phyloP scores from a whole-genome alignment of 2,888 invertebrate species.

The Cheilosia grossa region DNA sequence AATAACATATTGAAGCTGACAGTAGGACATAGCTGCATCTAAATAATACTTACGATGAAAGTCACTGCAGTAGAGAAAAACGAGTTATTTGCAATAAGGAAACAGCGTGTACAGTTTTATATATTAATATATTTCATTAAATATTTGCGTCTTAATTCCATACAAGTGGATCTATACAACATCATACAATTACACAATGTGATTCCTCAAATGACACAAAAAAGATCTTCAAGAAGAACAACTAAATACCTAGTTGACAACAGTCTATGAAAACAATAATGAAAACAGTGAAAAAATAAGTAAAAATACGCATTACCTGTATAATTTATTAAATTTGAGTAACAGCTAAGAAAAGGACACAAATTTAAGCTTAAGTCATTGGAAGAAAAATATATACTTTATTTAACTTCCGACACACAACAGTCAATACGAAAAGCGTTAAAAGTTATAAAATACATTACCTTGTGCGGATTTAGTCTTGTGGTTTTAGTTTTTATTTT shows the following conservation, averaged over 20 bases:
- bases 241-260: not conserved
- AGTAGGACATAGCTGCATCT: too few relatives aligned
- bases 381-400: not conserved
- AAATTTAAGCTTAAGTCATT: slow-evolving; percentile 10
- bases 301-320: slow-evolving; percentile 2
- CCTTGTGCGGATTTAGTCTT: slow-evolving; percentile 17
- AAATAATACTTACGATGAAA: too few relatives aligned
- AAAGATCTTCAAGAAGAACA: not conserved
- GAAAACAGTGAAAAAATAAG: not conserved
- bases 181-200: slow-evolving; percentile 15
- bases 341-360: not conserved
- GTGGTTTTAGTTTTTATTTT: not conserved
- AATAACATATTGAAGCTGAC: too few relatives aligned
- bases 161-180: slow-evolving; percentile 29
- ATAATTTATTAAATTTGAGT: slow-evolving; percentile 2
- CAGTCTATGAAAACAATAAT: slow-evolving; percentile 9
- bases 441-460: slow-evolving; percentile 14
- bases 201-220: not conserved
- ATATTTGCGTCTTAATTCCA: slow-evolving; percentile 28
- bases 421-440: slow-evolving; percentile 17
- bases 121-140: slow-evolving; percentile 15
- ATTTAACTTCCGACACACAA: not conserved
- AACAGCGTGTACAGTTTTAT: slow-evolving; percentile 7
- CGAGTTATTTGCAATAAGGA: too few relatives aligned
- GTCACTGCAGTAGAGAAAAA: too few relatives aligned